Percentiles rank a stretch among this genome's conserved stretches.
phyloP scores from a whole-genome alignment of 1,140 invertebrate genomes.

The Luehdorfia chinensis region DNA sequence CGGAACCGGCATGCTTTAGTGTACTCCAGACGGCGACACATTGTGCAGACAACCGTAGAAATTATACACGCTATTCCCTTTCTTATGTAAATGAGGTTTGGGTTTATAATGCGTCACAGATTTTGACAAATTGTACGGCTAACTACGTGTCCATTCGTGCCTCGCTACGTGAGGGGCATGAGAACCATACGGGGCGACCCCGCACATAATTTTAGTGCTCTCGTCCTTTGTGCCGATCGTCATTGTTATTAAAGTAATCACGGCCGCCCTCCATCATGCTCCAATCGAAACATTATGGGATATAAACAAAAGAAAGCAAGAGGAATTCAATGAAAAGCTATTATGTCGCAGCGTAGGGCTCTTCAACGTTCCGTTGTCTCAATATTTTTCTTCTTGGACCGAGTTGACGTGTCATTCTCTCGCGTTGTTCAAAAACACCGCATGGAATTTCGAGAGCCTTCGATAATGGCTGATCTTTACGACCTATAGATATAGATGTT shows the following conservation, averaged over 20 bases:
- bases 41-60: not conserved
- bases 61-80: constrained; percentile 25
- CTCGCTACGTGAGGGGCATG: constrained; percentile 63
- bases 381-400: constrained; percentile 73
- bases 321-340: constrained; percentile 73
- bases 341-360: constrained; percentile 68
- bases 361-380: constrained; percentile 63
- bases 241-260: constrained; percentile 76
- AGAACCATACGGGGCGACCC: constrained; percentile 52
- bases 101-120: constrained; percentile 27
- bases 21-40: constrained; percentile 17
- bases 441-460: constrained; percentile 65
- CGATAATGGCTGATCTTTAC: constrained; percentile 73
- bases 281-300: constrained; percentile 74
- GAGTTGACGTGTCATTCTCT: constrained; percentile 67
- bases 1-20: constrained; percentile 29
- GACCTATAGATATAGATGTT: constrained; percentile 65
- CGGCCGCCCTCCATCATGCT: constrained; percentile 62
- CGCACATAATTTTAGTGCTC: constrained; percentile 63
- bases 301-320: constrained; percentile 74
- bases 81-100: constrained; percentile 27
- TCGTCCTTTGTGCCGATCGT: constrained; percentile 63
- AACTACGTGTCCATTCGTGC: constrained; percentile 27
- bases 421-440: constrained; percentile 59
- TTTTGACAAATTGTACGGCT: constrained; percentile 23